Evolutionary conservation across 2,113 vertebrate species (phyloP).

Genomic region (Indicator indicator): DNA sequence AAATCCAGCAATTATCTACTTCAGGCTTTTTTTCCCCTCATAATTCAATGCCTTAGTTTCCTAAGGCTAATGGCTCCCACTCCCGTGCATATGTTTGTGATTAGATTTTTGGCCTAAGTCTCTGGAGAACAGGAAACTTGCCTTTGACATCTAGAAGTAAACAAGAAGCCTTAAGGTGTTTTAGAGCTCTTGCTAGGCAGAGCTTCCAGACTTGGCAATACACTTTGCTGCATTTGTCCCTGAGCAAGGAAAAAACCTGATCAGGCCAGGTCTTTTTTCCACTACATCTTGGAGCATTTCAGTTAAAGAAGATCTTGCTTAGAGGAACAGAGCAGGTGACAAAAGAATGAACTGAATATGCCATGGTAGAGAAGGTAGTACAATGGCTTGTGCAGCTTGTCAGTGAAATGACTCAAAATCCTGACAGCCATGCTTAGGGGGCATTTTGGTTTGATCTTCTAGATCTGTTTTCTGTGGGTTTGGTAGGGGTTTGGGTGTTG

Average conservation of each 20-base stretch:
- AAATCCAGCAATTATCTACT: conserved; percentile 4
- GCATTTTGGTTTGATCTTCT: neutral
- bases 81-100: conserved; percentile 39
- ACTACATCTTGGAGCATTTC: neutral
- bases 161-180: neutral
- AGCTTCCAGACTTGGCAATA: neutral
- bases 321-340: neutral
- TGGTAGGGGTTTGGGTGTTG: neutral
- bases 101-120: conserved; percentile 45
- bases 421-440: neutral
- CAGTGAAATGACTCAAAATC: neutral
- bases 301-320: neutral
- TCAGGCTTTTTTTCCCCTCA: neutral
- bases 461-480: neutral
- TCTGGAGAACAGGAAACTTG: conserved; percentile 50
- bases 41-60: conserved; percentile 44
- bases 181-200: neutral
- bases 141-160: conserved; percentile 53
- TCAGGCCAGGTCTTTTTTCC: neutral
- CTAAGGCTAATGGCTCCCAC: conserved; percentile 28
- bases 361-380: neutral
- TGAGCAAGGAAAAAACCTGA: neutral
- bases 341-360: neutral
- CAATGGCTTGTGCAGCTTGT: neutral
- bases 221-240: neutral